Base-by-base conservation (phyloP, 1,140 invertebrate species). In the Bombus affinis region DNA sequence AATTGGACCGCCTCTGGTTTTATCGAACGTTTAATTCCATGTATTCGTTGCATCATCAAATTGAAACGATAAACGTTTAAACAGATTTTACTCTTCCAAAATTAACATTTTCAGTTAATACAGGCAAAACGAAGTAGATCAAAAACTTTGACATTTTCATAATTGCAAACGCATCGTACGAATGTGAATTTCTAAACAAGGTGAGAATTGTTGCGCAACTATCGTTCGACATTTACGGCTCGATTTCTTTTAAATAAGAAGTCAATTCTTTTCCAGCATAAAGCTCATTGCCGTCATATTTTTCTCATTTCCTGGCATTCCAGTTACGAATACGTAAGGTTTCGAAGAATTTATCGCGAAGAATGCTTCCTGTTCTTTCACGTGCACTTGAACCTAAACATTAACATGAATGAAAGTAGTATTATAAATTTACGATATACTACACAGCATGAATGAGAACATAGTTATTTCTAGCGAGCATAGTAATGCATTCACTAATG, bases 371-470 rank as follows among this genome's bases (percentile, higher is more conserved):
- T 35, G 12, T 47, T 35, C 22, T 25, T 65, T 62, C 9, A 25
- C 9, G 32, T 18, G 5, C 0, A 2, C 32, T 35, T 66, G 37
- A 57, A 22, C 3, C 28, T 44, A 8, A 32, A 6, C 42, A 18
- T 32, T 3, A 5, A 42, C 32, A 39, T 37, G 72, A 68, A 76
- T 77, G 73, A 83, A 70, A 76, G 32, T 57, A 32, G 28, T 35
- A 9, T 32, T 15, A 37, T 37, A 35, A 44, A 62, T 35, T 15
- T 22, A 68, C 72, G 18, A 62, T 32, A 28, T 4, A 2, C 10
- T 59, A 81, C 6, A 15, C 62, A 57, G 44, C n/a, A 65, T 32
- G 75, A 78, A 78, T 78, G 75, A 78, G 75, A 65, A 6, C 57
- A 78, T 32, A 65, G 18, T 18, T 78, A 78, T 78, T 78, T 42